A percentile compares a stretch with the other conserved stretches of the same genome.
These are phyloP conservation scores for Lepidurus arcticus DNA, from an alignment of 1,140 invertebrate genomes.

Conservation along the genomic window DNA sequence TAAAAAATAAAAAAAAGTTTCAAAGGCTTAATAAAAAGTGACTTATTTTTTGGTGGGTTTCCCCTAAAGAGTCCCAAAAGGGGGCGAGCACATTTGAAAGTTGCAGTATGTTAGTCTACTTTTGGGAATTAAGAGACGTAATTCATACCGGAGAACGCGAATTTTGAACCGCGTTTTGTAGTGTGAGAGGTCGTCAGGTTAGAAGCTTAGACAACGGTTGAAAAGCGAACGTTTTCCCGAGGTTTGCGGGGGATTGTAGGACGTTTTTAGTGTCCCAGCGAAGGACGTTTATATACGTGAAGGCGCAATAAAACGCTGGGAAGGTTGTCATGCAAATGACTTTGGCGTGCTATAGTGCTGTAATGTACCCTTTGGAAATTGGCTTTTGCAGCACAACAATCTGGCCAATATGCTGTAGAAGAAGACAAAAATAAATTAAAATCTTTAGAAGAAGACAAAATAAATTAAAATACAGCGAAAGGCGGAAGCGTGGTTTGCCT, in stretches of 20 bases:
- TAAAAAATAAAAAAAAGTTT: no score
- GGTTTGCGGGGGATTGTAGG: not conserved
- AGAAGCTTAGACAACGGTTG: not conserved
- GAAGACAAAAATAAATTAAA: no score
- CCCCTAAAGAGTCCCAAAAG: no score
- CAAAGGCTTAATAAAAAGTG: not conserved
- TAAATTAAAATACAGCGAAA: no score
- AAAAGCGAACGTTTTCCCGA: not conserved
- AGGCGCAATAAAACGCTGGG: conserved; percentile 6
- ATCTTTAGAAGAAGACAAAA: no score
- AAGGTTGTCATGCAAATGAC: conserved; percentile 18
- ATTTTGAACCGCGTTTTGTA: not conserved
- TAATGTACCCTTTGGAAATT: not conserved
- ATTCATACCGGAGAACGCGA: not conserved
- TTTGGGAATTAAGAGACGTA: not conserved
- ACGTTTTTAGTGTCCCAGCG: not conserved
- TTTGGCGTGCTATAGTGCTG: not conserved
- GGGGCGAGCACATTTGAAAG: no score
- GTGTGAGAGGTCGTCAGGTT: conserved; percentile 20
- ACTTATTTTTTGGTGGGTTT: not conserved
- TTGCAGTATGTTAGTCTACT: no score
- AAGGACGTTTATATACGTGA: conserved; percentile 18
- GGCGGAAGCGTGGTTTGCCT: no score
- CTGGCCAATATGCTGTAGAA: no score
- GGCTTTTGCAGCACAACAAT: not conserved